These are phyloP conservation scores for Drosophila siamana DNA, from an alignment of 2,888 invertebrate genomes.

Conservation along the genomic window DNA sequence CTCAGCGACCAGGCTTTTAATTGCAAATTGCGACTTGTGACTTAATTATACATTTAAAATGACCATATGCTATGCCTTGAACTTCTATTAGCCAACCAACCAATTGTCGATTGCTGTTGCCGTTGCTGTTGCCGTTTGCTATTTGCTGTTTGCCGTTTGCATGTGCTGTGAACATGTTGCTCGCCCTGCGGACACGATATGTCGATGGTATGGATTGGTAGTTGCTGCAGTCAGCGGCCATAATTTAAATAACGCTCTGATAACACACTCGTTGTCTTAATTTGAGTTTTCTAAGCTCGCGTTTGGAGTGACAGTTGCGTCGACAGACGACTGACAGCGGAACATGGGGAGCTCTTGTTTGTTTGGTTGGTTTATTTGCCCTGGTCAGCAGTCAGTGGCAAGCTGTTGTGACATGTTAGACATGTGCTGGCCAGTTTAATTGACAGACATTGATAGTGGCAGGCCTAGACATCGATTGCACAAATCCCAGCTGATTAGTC, in stretches of 20 bases:
- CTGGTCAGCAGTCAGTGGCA: slow-evolving; percentile 23
- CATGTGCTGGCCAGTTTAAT: slow-evolving; percentile 59
- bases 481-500: slow-evolving; percentile 39
- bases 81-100: slow-evolving; percentile 44
- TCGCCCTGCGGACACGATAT: slow-evolving; percentile 44
- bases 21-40: slow-evolving; percentile 18
- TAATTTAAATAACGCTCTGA: slow-evolving; percentile 42
- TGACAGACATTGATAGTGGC: slow-evolving; percentile 70
- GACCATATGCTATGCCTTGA: slow-evolving; percentile 35
- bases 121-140: slow-evolving; percentile 17
- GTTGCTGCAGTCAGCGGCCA: slow-evolving; percentile 16
- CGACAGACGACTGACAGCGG: slow-evolving; percentile 60
- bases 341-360: slow-evolving; percentile 54
- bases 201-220: slow-evolving; percentile 3
- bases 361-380: neutral
- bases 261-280: slow-evolving; percentile 24
- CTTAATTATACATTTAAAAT: slow-evolving; percentile 54
- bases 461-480: slow-evolving; percentile 27
- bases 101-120: slow-evolving; percentile 2
- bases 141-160: slow-evolving; percentile 5
- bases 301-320: slow-evolving; percentile 56
- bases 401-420: slow-evolving; percentile 57
- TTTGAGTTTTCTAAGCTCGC: slow-evolving; percentile 33
- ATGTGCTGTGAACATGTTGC: slow-evolving; percentile 30
- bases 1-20: slow-evolving; percentile 34